Percentiles rank a stretch among this genome's conserved stretches.
These are phyloP conservation scores for Nasonovia ribisnigri DNA, from an alignment of 2,888 invertebrate genomes.

Conservation along the genomic window DNA sequence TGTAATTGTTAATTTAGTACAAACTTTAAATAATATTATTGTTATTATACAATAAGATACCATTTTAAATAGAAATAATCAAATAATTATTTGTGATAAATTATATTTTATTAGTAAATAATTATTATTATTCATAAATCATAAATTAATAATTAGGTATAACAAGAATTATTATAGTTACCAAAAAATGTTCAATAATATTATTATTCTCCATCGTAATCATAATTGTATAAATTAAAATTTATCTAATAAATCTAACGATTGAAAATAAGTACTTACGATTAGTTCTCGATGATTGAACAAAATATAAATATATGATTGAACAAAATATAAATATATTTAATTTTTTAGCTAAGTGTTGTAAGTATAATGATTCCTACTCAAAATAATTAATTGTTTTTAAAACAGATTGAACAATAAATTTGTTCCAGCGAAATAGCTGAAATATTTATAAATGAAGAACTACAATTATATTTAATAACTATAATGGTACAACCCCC, in stretches of 20 bases:
- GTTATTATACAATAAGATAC: not conserved
- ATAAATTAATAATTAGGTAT: not conserved
- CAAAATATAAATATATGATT: not conserved
- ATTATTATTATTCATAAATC: not conserved
- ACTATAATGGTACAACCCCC: conserved; percentile 7
- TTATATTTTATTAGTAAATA: not conserved
- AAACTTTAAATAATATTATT: not conserved
- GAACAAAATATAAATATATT: not conserved
- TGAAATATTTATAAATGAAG: conserved; percentile 18
- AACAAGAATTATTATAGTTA: not conserved
- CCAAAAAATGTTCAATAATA: not conserved
- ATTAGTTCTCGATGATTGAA: not conserved
- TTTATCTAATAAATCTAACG: not conserved
- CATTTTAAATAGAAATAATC: not conserved
- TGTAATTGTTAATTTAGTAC: not conserved
- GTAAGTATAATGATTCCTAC: not conserved
- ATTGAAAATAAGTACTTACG: conserved; percentile 19
- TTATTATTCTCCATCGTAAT: not conserved
- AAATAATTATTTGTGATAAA: not conserved
- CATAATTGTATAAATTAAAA: not conserved
- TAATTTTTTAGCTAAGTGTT: not conserved
- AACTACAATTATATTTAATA: conserved; percentile 23
- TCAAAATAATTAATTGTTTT: conserved; percentile 11
- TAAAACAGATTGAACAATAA: not conserved
- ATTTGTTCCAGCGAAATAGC: conserved; percentile 12